These are phyloP conservation scores for Gambusia affinis DNA, from an alignment of 2,113 vertebrate species.

Conservation along the genomic window DNA sequence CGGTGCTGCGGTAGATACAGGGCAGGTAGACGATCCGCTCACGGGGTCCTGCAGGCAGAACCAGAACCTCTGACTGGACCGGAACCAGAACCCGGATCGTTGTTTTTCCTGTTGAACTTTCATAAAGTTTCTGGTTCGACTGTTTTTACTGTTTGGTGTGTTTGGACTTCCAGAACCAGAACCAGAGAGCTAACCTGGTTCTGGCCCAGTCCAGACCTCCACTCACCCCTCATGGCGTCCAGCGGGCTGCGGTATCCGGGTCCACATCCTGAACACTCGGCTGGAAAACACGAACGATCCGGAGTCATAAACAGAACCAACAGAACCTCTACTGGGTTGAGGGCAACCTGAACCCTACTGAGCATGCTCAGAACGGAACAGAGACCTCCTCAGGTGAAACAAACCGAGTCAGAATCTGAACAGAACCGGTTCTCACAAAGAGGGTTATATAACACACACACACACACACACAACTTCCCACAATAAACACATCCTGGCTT, in stretches of 20 bases:
- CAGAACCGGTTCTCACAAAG: not conserved
- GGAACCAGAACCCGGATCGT: not conserved
- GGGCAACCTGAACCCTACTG: not conserved
- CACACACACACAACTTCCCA: too few relatives aligned
- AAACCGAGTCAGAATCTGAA: not conserved
- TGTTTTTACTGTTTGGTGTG: too few relatives aligned
- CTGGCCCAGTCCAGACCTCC: not conserved
- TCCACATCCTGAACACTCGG: slow-evolving; percentile 84
- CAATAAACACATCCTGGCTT: not conserved
- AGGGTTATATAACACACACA: not conserved
- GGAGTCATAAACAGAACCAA: not conserved
- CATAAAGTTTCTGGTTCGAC: too few relatives aligned
- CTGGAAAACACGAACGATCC: slow-evolving; percentile 53
- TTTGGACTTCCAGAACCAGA: too few relatives aligned
- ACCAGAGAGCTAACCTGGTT: not conserved
- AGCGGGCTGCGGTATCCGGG: slow-evolving; percentile 87
- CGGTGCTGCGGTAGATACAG: slow-evolving; percentile 90
- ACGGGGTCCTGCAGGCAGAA: slow-evolving; percentile 78
- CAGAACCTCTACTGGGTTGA: too few relatives aligned
- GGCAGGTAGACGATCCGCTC: slow-evolving; percentile 92
- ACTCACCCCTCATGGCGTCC: slow-evolving; percentile 92
- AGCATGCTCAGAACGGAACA: not conserved
- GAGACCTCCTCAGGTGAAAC: not conserved
- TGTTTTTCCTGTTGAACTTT: too few relatives aligned
- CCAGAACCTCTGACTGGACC: not conserved